Percentiles rank a stretch among this genome's conserved stretches.
These are phyloP conservation scores for Lindbergichthys nudifrons DNA, from an alignment of 2,797 vertebrate species.

Conservation along the genomic window DNA sequence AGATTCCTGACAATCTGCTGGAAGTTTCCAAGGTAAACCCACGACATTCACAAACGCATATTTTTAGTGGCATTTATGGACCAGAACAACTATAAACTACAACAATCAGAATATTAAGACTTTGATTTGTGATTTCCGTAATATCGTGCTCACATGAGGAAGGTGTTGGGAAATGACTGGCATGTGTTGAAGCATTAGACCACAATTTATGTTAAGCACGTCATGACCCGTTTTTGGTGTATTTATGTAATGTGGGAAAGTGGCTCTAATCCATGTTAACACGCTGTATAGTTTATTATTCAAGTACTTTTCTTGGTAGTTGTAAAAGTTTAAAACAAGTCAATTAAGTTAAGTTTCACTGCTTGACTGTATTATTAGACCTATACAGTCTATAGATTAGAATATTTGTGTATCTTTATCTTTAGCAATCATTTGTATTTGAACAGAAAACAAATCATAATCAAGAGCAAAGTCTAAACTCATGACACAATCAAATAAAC, in stretches of 20 bases:
- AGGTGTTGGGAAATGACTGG: background rate
- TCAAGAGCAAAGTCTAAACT: background rate
- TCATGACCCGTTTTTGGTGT: background rate
- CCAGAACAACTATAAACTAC: background rate
- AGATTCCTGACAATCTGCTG: background rate
- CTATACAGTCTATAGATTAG: no score
- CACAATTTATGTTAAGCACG: background rate
- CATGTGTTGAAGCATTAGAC: background rate
- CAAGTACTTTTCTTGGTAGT: background rate
- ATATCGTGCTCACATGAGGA: background rate
- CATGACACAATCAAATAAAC: background rate
- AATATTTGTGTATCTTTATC: no score
- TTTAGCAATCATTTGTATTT: background rate
- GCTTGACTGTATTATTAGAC: background rate
- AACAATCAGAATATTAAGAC: accelerated
- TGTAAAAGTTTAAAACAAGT: background rate
- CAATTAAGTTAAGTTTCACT: background rate
- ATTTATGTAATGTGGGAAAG: background rate
- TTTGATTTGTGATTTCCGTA: background rate
- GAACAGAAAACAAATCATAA: no score
- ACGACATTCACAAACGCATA: accelerated
- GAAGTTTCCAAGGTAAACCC: conserved; percentile 47
- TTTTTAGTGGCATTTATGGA: accelerated
- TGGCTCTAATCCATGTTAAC: background rate
- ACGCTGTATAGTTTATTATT: no score